Evolutionary conservation across 2,797 vertebrate genomes (phyloP).

Genomic region (Mico argentatus): DNA sequence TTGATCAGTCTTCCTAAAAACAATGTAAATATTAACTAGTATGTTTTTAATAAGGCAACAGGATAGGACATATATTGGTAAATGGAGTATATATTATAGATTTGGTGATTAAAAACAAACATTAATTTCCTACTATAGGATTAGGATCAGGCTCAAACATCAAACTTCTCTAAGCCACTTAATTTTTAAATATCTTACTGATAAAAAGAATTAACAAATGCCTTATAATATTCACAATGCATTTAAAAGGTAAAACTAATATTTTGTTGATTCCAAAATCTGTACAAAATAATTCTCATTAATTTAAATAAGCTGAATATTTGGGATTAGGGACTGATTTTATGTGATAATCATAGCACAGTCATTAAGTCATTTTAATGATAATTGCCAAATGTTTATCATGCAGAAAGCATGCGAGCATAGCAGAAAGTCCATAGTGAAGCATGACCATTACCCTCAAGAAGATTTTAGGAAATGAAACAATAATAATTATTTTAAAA

Average conservation of each 20-base stretch:
- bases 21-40: constrained; percentile 4
- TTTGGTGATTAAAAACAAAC: not conserved
- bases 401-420: not conserved
- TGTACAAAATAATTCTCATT: not conserved
- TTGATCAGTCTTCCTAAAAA: constrained; percentile 1
- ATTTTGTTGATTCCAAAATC: not conserved
- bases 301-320: not conserved
- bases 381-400: not conserved
- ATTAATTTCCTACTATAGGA: not conserved
- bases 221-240: not conserved
- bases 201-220: not conserved
- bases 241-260: constrained; percentile 8
- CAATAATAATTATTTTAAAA: not conserved
- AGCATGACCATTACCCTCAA: not conserved
- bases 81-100: not conserved
- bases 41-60: not conserved
- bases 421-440: not conserved
- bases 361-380: not conserved
- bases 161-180: not conserved
- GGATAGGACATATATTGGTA: not conserved
- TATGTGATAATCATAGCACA: not conserved
- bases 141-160: not conserved
- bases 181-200: not conserved
- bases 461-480: not conserved
- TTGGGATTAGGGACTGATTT: not conserved